These are phyloP conservation scores for Arctocebus calabarensis DNA, from an alignment of 2,797 vertebrate genomes.

Conservation along the genomic window DNA sequence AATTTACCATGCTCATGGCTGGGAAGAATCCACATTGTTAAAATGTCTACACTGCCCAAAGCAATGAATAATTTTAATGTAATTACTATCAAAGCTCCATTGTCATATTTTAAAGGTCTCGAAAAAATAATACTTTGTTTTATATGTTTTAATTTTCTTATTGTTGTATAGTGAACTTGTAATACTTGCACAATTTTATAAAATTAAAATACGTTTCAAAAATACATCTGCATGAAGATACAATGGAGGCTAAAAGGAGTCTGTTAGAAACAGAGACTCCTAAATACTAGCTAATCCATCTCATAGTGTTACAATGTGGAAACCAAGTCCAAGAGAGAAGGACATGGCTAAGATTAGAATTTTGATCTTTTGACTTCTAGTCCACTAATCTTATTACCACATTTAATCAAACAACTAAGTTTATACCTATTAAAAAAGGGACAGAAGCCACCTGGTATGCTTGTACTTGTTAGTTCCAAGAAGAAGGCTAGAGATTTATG, in stretches of 20 bases:
- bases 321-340: conserved; percentile 12
- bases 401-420: conserved; percentile 48
- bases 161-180: neutral
- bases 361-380: conserved; percentile 19
- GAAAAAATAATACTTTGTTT: neutral
- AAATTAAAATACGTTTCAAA: conserved; percentile 32
- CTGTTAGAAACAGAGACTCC: neutral
- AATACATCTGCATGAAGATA: neutral
- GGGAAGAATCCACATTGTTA: no score
- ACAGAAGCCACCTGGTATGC: neutral
- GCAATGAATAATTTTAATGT: no score
- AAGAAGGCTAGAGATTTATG: neutral
- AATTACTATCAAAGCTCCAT: no score
- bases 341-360: neutral
- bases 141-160: neutral
- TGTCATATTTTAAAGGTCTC: no score
- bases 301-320: neutral
- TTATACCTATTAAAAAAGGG: neutral
- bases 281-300: neutral
- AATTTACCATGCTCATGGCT: no score
- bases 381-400: neutral
- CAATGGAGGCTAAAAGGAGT: neutral
- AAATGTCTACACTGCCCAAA: no score
- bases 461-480: neutral
- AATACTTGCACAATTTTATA: neutral